Evolutionary conservation across 2,888 invertebrate genomes (phyloP).

Genomic region (Zonitis immaculata): DNA sequence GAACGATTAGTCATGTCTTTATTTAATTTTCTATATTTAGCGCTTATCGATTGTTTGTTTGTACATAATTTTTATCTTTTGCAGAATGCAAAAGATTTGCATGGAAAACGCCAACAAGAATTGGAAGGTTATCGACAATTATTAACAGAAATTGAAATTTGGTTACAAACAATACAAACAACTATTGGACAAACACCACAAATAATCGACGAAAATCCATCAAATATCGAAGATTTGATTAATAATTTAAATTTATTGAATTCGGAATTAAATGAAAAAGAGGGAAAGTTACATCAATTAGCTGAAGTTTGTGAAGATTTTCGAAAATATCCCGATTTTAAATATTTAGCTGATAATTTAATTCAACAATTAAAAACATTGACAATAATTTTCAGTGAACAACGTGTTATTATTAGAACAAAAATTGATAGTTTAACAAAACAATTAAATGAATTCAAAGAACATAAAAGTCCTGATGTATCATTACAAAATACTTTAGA

Average conservation of each 20-base stretch:
- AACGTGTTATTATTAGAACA: slow-evolving; percentile 57
- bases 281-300: slow-evolving; percentile 50
- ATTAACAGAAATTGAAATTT: slow-evolving; percentile 54
- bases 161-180: slow-evolving; percentile 50
- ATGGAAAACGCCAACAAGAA: slow-evolving; percentile 54
- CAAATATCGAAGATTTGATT: slow-evolving; percentile 40
- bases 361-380: slow-evolving; percentile 56
- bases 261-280: slow-evolving; percentile 48
- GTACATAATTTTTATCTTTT: slow-evolving; percentile 26
- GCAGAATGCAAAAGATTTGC: slow-evolving; percentile 53
- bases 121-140: slow-evolving; percentile 53
- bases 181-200: slow-evolving; percentile 40
- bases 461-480: slow-evolving; percentile 47
- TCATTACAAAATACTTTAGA: slow-evolving; percentile 61
- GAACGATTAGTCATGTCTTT: background rate
- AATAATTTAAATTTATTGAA: slow-evolving; percentile 38
- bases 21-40: background rate
- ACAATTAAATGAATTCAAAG: slow-evolving; percentile 45
- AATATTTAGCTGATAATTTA: slow-evolving; percentile 49
- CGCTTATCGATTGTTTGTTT: slow-evolving; percentile 1
- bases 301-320: slow-evolving; percentile 50
- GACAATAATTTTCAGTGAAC: slow-evolving; percentile 57
- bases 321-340: slow-evolving; percentile 49
- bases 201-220: slow-evolving; percentile 28
- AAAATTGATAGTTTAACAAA: slow-evolving; percentile 55